These are phyloP conservation scores for Eurytoma adleriae DNA, from an alignment of 2,888 invertebrate genomes.

Conservation along the genomic window DNA sequence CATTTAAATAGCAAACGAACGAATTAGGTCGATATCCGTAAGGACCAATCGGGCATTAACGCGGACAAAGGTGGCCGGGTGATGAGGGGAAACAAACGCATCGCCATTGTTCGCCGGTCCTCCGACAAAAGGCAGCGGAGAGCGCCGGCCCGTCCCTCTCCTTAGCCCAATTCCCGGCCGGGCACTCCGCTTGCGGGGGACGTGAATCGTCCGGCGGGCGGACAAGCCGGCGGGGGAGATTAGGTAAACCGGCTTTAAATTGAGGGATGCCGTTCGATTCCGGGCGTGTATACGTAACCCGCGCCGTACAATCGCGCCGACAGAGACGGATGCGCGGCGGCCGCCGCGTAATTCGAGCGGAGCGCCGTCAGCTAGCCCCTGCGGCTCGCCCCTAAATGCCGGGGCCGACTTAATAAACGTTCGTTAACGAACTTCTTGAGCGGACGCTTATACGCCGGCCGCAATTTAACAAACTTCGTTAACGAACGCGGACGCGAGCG, in stretches of 20 bases:
- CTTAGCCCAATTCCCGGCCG: no score
- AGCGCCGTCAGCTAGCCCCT: neutral
- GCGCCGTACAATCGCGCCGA: neutral
- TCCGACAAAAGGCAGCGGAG: no score
- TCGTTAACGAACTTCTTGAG: constrained; percentile 55
- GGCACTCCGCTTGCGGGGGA: no score
- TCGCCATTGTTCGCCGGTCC: neutral
- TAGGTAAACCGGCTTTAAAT: constrained; percentile 37
- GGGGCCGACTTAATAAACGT: constrained; percentile 53
- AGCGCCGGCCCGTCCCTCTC: no score
- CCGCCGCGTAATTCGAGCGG: neutral
- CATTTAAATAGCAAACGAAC: no score
- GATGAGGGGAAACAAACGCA: neutral
- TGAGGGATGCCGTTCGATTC: constrained; percentile 40
- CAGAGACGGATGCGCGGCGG: neutral
- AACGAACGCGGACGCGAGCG: constrained; percentile 27
- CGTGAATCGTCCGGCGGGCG: neutral
- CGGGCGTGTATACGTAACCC: neutral
- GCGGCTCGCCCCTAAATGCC: constrained; percentile 8
- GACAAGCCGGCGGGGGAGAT: neutral
- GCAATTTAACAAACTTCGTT: constrained; percentile 54
- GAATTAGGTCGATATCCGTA: no score
- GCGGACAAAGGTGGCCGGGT: neutral
- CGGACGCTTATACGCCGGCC: constrained; percentile 32
- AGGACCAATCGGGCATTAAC: no score